Evolutionary conservation across 2,113 vertebrate species (phyloP).

Genomic region (Perca schrenkii): DNA sequence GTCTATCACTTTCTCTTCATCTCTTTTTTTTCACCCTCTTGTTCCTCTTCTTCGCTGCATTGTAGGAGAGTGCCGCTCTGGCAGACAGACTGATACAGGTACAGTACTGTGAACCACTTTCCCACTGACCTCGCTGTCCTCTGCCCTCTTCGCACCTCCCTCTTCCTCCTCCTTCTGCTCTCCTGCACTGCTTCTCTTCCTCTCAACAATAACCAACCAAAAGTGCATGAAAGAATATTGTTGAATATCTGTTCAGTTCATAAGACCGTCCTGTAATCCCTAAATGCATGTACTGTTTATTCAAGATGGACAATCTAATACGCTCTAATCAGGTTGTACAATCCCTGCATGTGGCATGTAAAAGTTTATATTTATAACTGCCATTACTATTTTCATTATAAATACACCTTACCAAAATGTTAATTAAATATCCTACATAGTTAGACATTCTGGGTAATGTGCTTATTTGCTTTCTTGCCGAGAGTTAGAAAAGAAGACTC

Average conservation of each 20-base stretch:
- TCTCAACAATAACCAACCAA: slow-evolving; percentile 15
- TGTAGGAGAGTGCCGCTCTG: slow-evolving; percentile 96
- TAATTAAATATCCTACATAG: background rate
- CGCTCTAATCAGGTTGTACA: background rate
- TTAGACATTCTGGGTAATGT: background rate
- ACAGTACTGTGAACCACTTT: slow-evolving; percentile 80
- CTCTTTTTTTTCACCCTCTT: slow-evolving; percentile 64
- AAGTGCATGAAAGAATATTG: slow-evolving; percentile 73
- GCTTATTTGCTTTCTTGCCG: slow-evolving; percentile 4
- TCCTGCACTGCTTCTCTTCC: slow-evolving; percentile 37
- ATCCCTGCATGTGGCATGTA: slow-evolving; percentile 76
- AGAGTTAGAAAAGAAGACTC: background rate
- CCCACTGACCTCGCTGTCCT: slow-evolving; percentile 40
- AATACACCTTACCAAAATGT: slow-evolving; percentile 3
- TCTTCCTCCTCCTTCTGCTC: slow-evolving; percentile 20
- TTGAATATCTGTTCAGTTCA: slow-evolving; percentile 13
- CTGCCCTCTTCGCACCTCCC: slow-evolving; percentile 28
- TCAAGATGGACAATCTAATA: slow-evolving; percentile 9
- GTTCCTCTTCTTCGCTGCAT: slow-evolving; percentile 58
- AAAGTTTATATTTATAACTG: slow-evolving; percentile 4
- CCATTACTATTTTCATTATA: background rate
- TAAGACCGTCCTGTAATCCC: slow-evolving; percentile 7
- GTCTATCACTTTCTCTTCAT: slow-evolving; percentile 37
- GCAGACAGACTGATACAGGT: slow-evolving; percentile 99
- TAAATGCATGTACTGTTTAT: slow-evolving; percentile 63